Percentiles rank a stretch among this genome's conserved stretches.
Conservation (phyloP, 2,113 vertebrate species). For the Eurypyga helias region DNA sequence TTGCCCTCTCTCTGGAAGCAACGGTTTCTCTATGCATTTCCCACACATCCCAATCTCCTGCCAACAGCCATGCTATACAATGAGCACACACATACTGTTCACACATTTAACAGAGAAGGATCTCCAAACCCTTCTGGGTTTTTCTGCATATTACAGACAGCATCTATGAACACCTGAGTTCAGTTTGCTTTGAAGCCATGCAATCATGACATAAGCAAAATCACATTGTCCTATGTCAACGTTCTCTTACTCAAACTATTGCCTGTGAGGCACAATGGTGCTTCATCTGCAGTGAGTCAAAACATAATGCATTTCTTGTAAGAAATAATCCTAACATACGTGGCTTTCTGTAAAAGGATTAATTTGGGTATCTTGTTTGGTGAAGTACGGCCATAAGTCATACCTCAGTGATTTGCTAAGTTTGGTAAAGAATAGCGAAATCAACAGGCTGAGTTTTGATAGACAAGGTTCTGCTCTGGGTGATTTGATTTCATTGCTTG, state of each 20-base stretch:
- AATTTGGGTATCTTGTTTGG: not conserved
- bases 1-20: not conserved
- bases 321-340: not conserved
- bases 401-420: not conserved
- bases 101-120: not conserved
- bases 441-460: not conserved
- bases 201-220: not conserved
- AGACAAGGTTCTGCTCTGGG: not conserved
- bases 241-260: not conserved
- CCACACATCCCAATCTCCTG: not conserved
- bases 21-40: not conserved
- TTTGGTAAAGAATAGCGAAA: not conserved
- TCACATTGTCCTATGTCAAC: not conserved
- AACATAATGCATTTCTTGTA: not conserved
- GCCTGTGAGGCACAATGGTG: not conserved
- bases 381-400: not conserved
- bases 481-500: not conserved
- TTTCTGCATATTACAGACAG: not conserved
- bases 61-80: not conserved
- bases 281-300: not conserved
- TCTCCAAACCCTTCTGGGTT: not conserved
- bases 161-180: not conserved
- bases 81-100: not conserved
- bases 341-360: not conserved
- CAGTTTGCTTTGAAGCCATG: not conserved